These are phyloP conservation scores for Cyanoramphus novaezelandiae DNA, from an alignment of 2,113 vertebrate genomes.

Conservation along the genomic window DNA sequence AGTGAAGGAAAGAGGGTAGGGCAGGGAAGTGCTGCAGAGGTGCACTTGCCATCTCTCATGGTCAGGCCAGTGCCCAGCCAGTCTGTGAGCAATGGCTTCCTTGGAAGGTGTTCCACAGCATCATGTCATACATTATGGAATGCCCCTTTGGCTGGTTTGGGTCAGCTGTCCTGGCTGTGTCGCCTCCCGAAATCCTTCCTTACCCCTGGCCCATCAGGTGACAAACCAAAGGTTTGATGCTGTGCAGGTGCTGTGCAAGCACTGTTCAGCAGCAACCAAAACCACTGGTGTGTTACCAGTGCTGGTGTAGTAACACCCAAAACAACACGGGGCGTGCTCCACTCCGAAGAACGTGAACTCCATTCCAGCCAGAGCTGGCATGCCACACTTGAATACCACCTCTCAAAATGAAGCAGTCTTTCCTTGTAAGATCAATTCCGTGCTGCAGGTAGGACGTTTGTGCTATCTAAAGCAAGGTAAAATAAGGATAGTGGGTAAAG, in stretches of 20 bases:
- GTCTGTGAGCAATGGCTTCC: not conserved
- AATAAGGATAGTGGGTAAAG: not conserved
- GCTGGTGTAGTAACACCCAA: not conserved
- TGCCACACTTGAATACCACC: not conserved
- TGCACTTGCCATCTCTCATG: rapidly evolving
- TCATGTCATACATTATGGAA: not conserved
- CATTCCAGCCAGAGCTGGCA: not conserved
- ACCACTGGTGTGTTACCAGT: not conserved
- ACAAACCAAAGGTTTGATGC: not conserved
- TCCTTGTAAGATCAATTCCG: not conserved
- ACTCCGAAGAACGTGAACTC: not conserved
- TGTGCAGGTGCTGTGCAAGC: not conserved
- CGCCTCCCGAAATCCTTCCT: not conserved
- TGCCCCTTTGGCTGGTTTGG: rapidly evolving
- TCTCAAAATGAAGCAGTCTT: not conserved
- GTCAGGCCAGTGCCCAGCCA: rapidly evolving
- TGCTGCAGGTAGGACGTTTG: not conserved
- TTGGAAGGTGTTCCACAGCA: not conserved
- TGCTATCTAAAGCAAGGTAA: not conserved
- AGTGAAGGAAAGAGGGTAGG: not conserved
- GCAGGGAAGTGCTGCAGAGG: not conserved
- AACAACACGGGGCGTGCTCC: not conserved
- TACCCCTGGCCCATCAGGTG: not conserved
- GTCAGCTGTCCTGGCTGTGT: not conserved
- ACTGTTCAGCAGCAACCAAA: not conserved